phyloP scores from a whole-genome alignment of 1,140 invertebrate genomes.

The Drosophila pachea region DNA sequence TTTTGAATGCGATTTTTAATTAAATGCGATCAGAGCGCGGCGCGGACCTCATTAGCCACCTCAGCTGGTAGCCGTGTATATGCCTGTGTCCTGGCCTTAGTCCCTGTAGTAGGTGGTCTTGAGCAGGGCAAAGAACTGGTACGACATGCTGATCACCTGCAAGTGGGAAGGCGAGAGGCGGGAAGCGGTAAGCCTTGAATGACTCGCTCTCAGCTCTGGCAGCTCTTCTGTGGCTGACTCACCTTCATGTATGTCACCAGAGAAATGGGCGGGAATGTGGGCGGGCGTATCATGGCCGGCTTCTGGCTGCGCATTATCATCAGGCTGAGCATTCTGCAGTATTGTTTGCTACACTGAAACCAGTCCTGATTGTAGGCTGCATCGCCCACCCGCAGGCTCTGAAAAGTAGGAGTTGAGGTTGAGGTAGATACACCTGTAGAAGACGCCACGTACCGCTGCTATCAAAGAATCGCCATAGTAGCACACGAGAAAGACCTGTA shows the following conservation, averaged over 20 bases:
- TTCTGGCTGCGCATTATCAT: slow-evolving; percentile 69
- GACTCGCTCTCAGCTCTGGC: background rate
- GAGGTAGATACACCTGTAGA: background rate
- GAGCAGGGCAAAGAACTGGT: slow-evolving; percentile 67
- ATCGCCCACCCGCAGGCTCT: slow-evolving; percentile 67
- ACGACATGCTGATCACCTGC: slow-evolving; percentile 72
- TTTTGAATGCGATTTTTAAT: slow-evolving; percentile 77
- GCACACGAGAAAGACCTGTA: slow-evolving; percentile 71
- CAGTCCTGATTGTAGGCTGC: slow-evolving; percentile 74
- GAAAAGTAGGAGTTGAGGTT: background rate
- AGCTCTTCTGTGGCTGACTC: background rate
- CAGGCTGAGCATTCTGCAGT: slow-evolving; percentile 59
- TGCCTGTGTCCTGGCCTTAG: background rate
- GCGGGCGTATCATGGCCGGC: slow-evolving; percentile 60
- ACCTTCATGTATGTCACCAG: slow-evolving; percentile 76
- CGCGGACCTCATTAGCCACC: slow-evolving; percentile 48
- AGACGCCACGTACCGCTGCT: too few species aligned
- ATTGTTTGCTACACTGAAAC: slow-evolving; percentile 62
- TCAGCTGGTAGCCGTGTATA: background rate
- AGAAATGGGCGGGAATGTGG: slow-evolving; percentile 72
- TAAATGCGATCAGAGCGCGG: slow-evolving; percentile 74
- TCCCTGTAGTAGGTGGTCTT: slow-evolving; percentile 55
- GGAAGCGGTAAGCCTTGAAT: too few species aligned
- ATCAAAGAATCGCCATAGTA: slow-evolving; percentile 69
- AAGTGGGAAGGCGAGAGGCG: background rate